Base-by-base conservation (phyloP, 2,888 invertebrate species). In the Mythimna pallens region DNA sequence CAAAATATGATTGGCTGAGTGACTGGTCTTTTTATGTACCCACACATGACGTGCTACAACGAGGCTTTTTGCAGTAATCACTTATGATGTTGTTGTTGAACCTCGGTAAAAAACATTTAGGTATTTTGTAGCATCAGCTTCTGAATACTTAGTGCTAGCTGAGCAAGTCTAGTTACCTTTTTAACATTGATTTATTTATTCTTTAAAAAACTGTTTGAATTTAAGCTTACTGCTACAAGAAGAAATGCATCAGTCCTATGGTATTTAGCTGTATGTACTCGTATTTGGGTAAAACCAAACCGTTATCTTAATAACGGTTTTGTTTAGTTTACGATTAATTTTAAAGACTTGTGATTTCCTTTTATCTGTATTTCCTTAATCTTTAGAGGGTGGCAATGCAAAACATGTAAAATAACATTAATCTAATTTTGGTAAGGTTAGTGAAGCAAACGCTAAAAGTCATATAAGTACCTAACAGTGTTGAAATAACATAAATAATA, bases 61-160 rank as follows among this genome's bases (percentile, higher is more conserved):
- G 62, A 67, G 43, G 40, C 12, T 75, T 75, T 62, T 76, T 75
- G 67, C 55, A 20, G 61, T 65, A 25, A 74, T 74, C 36, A 55
- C 14, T 61, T 14, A 40, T 14, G 2, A 50, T n/a, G 12, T 69
- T 14, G 2, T 36, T n/a, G 12, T 69, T 52, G n/a, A 61, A 34
- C 43, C n/a, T 25, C 9, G 20, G 22, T 22, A 40, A 58, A 47
- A 57, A 50, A 63, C 47, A 50, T 30, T 55, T 61, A 22, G 20
- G 8, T 67, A 54, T 61, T 52, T 59, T 72, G 22, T 50, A 52
- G 8, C 10, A 40, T n/a, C 25, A 0, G 10, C 3, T 22, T 57
- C 47, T 17, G 17, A 30, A 36, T 43, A 69, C n/a, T 73, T 10
- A 36, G 55, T 3, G 30, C 22, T 47, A 47, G 47, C 17, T 47